Evolutionary conservation across 2,888 invertebrate species (phyloP).

Genomic region (Scaptomyza polygonia): DNA sequence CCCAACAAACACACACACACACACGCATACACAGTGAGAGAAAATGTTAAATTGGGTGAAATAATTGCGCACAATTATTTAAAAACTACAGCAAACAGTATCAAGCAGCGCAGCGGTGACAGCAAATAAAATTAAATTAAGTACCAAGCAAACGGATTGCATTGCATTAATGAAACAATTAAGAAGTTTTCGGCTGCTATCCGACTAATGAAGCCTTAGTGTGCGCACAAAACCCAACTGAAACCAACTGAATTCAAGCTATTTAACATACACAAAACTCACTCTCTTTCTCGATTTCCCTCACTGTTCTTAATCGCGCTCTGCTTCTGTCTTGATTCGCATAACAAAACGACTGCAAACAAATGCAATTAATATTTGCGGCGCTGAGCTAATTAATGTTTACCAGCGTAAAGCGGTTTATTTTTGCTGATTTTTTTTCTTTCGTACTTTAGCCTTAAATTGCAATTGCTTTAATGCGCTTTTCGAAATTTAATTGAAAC

Average conservation of each 20-base stretch:
- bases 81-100: constrained; percentile 60
- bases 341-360: constrained; percentile 37
- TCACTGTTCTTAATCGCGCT: not conserved
- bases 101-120: constrained; percentile 39
- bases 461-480: constrained; percentile 4
- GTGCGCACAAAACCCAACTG: constrained; percentile 15
- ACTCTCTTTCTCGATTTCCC: not conserved
- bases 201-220: constrained; percentile 75
- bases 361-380: constrained; percentile 59
- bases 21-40: constrained; percentile 16
- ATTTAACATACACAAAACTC: constrained; percentile 29
- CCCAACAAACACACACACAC: constrained; percentile 15
- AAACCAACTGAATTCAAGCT: constrained; percentile 31
- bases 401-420: constrained; percentile 12
- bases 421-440: constrained; percentile 17
- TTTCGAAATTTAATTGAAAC: not conserved
- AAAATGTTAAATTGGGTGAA: constrained; percentile 78
- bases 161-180: constrained; percentile 77
- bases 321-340: too few relatives aligned
- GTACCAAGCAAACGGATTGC: constrained; percentile 75
- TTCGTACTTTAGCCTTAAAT: constrained; percentile 8
- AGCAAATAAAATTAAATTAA: constrained; percentile 77
- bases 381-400: constrained; percentile 59
- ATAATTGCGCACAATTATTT: constrained; percentile 77
- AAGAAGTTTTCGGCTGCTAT: constrained; percentile 58